These are phyloP conservation scores for Mycalesis mineus DNA, from an alignment of 2,888 invertebrate species.

Conservation along the genomic window DNA sequence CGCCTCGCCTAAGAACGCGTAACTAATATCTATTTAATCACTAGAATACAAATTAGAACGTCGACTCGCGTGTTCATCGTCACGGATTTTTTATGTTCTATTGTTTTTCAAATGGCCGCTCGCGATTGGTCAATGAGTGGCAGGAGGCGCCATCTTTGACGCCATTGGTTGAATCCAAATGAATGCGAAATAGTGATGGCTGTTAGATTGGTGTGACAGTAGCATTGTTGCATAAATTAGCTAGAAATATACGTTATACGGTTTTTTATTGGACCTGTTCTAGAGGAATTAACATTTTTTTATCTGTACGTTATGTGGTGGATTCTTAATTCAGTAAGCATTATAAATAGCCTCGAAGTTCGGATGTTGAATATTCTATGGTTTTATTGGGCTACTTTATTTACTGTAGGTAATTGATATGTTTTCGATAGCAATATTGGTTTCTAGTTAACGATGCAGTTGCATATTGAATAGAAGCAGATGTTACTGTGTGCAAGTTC, in stretches of 20 bases:
- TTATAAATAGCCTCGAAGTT: neutral
- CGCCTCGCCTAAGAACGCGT: neutral
- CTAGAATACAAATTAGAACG: conserved; percentile 51
- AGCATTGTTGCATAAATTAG: conserved; percentile 71
- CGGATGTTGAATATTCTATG: conserved; percentile 6
- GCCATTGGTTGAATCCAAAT: conserved; percentile 58
- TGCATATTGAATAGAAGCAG: no score
- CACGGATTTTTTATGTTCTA: conserved; percentile 75
- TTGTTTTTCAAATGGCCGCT: conserved; percentile 70
- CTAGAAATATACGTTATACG: conserved; percentile 27
- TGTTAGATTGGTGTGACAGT: conserved; percentile 63
- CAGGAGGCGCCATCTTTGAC: conserved; percentile 54
- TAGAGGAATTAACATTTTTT: conserved; percentile 13
- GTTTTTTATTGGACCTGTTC: conserved; percentile 39
- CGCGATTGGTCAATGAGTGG: conserved; percentile 53
- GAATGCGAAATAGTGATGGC: conserved; percentile 73
- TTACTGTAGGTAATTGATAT: neutral
- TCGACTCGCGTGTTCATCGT: conserved; percentile 58
- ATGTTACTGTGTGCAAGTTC: no score
- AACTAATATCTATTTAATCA: conserved; percentile 15
- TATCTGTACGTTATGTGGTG: conserved; percentile 3
- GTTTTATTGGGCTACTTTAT: neutral
- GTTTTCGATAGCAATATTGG: no score
- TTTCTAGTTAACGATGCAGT: no score
- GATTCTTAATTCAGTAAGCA: conserved; percentile 5